phyloP scores from a whole-genome alignment of 2,888 invertebrate species.

The Papilio elwesi region DNA sequence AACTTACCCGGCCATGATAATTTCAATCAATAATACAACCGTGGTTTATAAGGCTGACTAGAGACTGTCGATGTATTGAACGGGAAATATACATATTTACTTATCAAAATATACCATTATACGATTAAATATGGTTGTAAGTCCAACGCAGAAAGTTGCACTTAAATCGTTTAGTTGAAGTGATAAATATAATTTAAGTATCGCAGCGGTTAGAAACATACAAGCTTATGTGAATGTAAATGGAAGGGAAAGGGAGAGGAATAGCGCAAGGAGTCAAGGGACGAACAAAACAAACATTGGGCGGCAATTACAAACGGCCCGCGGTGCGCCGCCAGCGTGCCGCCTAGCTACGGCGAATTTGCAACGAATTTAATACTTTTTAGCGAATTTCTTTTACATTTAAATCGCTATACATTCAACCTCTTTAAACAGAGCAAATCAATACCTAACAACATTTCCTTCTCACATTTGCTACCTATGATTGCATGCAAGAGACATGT shows the following conservation, averaged over 20 bases:
- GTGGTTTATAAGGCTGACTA: slow-evolving; percentile 61
- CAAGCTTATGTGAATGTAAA: neutral
- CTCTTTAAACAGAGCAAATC: no score
- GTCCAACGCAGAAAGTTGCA: slow-evolving; percentile 36
- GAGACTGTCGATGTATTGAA: slow-evolving; percentile 50
- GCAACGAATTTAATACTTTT: slow-evolving; percentile 26
- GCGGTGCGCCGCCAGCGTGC: slow-evolving; percentile 64
- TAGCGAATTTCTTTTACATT: neutral
- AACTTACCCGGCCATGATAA: slow-evolving; percentile 74
- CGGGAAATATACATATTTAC: slow-evolving; percentile 38
- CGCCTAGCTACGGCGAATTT: slow-evolving; percentile 56
- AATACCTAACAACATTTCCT: no score
- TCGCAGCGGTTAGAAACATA: slow-evolving; percentile 53
- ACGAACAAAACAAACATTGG: slow-evolving; percentile 74
- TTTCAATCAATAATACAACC: slow-evolving; percentile 77
- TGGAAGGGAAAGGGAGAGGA: slow-evolving; percentile 41
- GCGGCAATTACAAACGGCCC: slow-evolving; percentile 74
- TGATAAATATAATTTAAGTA: slow-evolving; percentile 72
- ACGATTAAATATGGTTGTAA: neutral
- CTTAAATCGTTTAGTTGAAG: slow-evolving; percentile 51
- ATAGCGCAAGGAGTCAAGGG: slow-evolving; percentile 59
- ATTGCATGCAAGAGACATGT: no score
- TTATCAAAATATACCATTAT: slow-evolving; percentile 42
- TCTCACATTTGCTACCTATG: no score
- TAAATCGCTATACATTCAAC: neutral